Conservation (phyloP, 1,140 invertebrate species). For the Ridgeia piscesae region DNA sequence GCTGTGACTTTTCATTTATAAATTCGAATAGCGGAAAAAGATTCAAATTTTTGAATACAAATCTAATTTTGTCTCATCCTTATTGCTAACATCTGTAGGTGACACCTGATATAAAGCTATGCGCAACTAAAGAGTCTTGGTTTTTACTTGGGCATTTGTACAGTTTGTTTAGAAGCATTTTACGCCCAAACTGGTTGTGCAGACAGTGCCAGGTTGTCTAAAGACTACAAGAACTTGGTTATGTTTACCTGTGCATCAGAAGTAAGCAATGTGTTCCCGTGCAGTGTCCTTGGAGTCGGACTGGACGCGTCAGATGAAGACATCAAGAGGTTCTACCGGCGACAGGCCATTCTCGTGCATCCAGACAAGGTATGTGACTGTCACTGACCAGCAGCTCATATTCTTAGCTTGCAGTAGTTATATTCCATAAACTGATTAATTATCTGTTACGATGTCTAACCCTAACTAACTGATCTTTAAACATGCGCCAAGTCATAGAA, state of each 20-base stretch:
- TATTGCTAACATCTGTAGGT: too few relatives aligned
- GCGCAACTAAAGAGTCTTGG: too few relatives aligned
- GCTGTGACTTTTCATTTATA: too few relatives aligned
- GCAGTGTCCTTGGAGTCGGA: constrained; percentile 83
- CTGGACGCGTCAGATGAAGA: constrained; percentile 86
- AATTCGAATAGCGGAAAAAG: too few relatives aligned
- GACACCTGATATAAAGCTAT: too few relatives aligned
- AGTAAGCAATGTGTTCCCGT: constrained; percentile 39
- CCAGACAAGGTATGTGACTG: constrained; percentile 75
- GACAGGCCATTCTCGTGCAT: constrained; percentile 90
- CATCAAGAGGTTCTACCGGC: constrained; percentile 89
- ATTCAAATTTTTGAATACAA: too few relatives aligned
- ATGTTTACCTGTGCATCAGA: not conserved
- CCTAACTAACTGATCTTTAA: not conserved
- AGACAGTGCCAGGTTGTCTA: not conserved
- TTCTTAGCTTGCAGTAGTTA: not conserved
- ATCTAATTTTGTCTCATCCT: too few relatives aligned
- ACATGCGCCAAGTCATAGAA: not conserved
- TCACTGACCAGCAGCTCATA: not conserved
- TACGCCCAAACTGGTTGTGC: not conserved
- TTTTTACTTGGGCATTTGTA: too few relatives aligned
- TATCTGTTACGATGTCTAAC: too few relatives aligned
- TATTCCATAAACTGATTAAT: not conserved
- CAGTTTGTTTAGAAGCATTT: not conserved
- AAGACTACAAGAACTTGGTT: not conserved